Evolutionary conservation across 2,888 invertebrate species (phyloP), one percentile per base, ranked within the genome.

Genomic region (Heliconius aoede): DNA sequence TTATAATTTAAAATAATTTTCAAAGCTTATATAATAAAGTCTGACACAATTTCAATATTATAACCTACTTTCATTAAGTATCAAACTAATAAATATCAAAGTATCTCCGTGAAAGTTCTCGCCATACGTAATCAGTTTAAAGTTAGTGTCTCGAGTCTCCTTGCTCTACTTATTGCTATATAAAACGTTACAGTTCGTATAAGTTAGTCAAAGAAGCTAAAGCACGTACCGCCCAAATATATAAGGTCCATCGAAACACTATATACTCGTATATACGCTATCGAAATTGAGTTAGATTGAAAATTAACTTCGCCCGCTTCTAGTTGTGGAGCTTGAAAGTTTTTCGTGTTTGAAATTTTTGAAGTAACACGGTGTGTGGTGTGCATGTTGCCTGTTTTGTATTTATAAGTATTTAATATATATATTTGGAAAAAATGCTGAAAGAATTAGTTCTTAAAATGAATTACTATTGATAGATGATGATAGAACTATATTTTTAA

Each of bases 51-150:
- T 51, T 55, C n/a, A 72, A 21, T 28, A 60, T 26, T 36, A 26
- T 21, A 72, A 21, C 21, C 58, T 28, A 18, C 60, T 24, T 72
- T 72, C 40, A 28, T 61, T 72, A 40, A 40, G 72, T 58, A 72
- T 9, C 36, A 36, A 72, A 72, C 36, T 69, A 55, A 72, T 97
- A 72, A 97, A 97, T 91, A 97, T 97, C 90, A 95, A 96, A 84
- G 95, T 96, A 82, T 97, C 97, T 13, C 97, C 97, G 82, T 97
- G 97, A 88, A 95, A 96, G 85, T 96, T 97, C 79, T 55, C 64
- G 72, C 65, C 72, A 72, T 76, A 79, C 75, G 78, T 61, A 74
- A 76, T 76, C 78, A 72, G 69, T 61, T 69, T 28, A 60, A 77
- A 74, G 60, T 77, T 79, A 64, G 77, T 79, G 72, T 72, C 77